Percentiles rank a stretch among this genome's conserved stretches.
Evolutionary conservation across 2,888 invertebrate species (phyloP).

Genomic region (Limenitis camilla): DNA sequence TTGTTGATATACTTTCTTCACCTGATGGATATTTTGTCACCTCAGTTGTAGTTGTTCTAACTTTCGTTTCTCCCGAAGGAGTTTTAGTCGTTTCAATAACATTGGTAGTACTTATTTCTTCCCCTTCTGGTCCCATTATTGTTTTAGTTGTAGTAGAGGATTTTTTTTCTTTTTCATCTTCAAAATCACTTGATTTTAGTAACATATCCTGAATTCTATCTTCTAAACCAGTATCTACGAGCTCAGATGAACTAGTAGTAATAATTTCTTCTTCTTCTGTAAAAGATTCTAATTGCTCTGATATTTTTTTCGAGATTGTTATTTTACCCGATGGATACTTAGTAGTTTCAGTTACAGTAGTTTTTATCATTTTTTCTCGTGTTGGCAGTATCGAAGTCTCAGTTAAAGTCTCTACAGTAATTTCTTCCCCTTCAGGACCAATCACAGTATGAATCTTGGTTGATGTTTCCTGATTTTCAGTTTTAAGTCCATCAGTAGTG

Average conservation of each 20-base stretch:
- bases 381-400: conserved; percentile 21
- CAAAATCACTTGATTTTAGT: conserved; percentile 3
- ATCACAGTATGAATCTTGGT: conserved; percentile 9
- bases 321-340: conserved; percentile 23
- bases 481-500: neutral
- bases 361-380: conserved; percentile 24
- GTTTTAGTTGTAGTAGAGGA: conserved; percentile 14
- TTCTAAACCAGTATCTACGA: conserved; percentile 4
- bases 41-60: conserved; percentile 23
- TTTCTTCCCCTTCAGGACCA: conserved; percentile 18
- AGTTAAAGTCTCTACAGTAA: conserved; percentile 17
- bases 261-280: conserved; percentile 8
- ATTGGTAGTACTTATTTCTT: conserved; percentile 22
- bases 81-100: conserved; percentile 19
- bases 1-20: conserved; percentile 23
- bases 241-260: conserved; percentile 2
- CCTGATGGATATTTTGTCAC: conserved; percentile 24
- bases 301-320: conserved; percentile 23
- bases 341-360: conserved; percentile 21
- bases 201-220: conserved; percentile 12
- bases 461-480: neutral
- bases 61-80: conserved; percentile 23
- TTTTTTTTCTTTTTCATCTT: conserved; percentile 6
- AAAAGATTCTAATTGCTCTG: conserved; percentile 15
- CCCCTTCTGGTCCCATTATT: conserved; percentile 17